phyloP scores from a whole-genome alignment of 2,888 invertebrate species.

The Amblyjoppa proteus region DNA sequence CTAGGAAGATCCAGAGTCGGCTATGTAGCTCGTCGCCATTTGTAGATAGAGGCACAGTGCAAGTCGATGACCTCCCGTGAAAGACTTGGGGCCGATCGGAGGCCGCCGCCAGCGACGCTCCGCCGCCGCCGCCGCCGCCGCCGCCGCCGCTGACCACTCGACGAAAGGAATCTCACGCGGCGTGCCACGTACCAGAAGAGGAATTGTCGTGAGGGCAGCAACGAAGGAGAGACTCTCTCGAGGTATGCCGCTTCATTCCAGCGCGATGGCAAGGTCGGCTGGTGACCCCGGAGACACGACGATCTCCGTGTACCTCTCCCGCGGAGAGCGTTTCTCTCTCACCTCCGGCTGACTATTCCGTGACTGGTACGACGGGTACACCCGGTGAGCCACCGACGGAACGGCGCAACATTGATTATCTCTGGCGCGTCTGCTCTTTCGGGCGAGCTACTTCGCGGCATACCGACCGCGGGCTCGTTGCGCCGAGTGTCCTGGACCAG shows the following conservation, averaged over 20 bases:
- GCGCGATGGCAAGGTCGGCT: constrained; percentile 74
- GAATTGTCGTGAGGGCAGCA: constrained; percentile 69
- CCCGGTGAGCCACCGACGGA: background rate
- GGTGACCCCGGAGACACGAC: constrained; percentile 70
- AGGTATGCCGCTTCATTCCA: constrained; percentile 63
- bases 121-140: constrained; percentile 33
- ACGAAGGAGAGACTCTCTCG: constrained; percentile 64
- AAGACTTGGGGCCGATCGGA: constrained; percentile 32
- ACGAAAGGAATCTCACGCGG: constrained; percentile 53
- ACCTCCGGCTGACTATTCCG: constrained; percentile 38
- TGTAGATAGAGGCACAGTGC: constrained; percentile 65
- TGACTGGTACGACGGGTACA: background rate
- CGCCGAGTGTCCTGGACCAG: too few species aligned
- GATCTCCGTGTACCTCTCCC: constrained; percentile 63
- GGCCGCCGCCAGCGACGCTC: constrained; percentile 46
- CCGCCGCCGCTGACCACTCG: constrained; percentile 43
- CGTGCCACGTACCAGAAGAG: constrained; percentile 48
- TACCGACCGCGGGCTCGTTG: background rate
- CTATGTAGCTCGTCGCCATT: constrained; percentile 67
- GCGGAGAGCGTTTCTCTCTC: constrained; percentile 38
- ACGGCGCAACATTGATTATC: background rate
- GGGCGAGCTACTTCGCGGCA: background rate
- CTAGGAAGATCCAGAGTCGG: constrained; percentile 19
- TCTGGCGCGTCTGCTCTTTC: background rate
- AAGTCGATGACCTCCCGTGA: constrained; percentile 66